phyloP scores from a whole-genome alignment of 2,888 invertebrate genomes.

The Eilema sororculum region DNA sequence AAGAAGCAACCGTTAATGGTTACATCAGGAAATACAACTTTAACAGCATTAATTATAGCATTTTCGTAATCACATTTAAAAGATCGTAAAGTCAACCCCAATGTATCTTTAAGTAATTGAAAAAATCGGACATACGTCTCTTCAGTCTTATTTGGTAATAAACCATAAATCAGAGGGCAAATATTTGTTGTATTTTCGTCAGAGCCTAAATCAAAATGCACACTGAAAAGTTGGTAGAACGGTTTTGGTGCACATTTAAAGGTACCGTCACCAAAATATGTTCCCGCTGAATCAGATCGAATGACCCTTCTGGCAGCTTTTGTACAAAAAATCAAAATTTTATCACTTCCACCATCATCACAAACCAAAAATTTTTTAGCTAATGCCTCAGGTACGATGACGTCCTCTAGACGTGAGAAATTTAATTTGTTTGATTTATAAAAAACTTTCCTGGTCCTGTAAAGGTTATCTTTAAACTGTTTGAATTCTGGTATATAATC shows the following conservation, averaged over 20 bases:
- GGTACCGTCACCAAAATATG: slow-evolving; percentile 13
- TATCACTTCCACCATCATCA: slow-evolving; percentile 5
- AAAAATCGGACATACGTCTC: slow-evolving; percentile 10
- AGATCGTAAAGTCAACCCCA: slow-evolving; percentile 10
- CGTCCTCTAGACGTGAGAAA: background rate
- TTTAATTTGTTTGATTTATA: background rate
- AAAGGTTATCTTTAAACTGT: no score
- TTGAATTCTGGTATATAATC: no score
- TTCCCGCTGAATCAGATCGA: slow-evolving; percentile 9
- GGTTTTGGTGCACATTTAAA: slow-evolving; percentile 13
- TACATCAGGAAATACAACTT: slow-evolving; percentile 15
- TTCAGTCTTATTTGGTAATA: slow-evolving; percentile 15
- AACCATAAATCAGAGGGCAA: slow-evolving; percentile 18
- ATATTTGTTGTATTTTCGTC: slow-evolving; percentile 11
- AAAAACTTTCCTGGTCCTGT: no score
- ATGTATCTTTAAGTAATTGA: slow-evolving; percentile 14
- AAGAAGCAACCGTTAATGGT: slow-evolving; percentile 14
- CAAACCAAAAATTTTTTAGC: slow-evolving; percentile 1
- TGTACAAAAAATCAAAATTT: slow-evolving; percentile 13
- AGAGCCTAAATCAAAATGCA: slow-evolving; percentile 17
- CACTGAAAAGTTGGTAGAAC: slow-evolving; percentile 11
- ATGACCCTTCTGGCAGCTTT: slow-evolving; percentile 6
- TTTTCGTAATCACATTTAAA: slow-evolving; percentile 23
- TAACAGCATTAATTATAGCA: slow-evolving; percentile 17
- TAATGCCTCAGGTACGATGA: background rate